phyloP scores from a whole-genome alignment of 92 coral and sea anemone species.

The Porites rus region DNA sequence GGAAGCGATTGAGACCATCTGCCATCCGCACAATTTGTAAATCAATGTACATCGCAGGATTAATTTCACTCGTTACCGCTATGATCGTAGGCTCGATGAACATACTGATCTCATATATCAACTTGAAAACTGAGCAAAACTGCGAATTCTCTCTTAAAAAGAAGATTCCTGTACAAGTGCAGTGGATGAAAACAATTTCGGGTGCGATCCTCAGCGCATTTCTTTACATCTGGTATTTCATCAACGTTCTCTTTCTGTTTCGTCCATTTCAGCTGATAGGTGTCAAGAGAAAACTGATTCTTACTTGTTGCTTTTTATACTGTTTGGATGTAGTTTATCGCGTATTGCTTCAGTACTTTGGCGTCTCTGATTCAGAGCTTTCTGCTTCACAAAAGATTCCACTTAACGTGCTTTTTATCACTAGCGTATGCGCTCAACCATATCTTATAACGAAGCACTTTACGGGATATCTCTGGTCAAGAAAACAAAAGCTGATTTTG shows the following conservation, averaged over 20 bases:
- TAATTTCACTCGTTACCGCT: background rate
- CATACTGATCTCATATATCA: background rate
- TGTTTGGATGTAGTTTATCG: background rate
- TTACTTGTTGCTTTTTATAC: background rate
- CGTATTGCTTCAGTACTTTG: background rate
- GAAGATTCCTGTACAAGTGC: background rate
- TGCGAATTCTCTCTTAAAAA: background rate
- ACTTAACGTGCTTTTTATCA: background rate
- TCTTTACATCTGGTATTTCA: background rate
- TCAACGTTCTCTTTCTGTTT: background rate
- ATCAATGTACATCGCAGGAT: background rate
- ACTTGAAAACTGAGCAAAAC: background rate
- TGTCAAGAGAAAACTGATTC: background rate
- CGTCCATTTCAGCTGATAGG: conserved; percentile 15
- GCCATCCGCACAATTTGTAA: background rate
- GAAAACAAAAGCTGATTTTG: background rate
- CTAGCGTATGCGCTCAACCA: background rate
- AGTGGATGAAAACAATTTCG: background rate
- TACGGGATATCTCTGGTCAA: background rate
- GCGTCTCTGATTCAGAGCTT: background rate
- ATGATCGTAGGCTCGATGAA: background rate
- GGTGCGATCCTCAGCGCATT: background rate
- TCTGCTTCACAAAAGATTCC: background rate
- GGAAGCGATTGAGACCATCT: background rate
- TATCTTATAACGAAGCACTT: background rate